These are phyloP conservation scores for Rhinogobius similis DNA, from an alignment of 2,113 vertebrate genomes.

Conservation along the genomic window DNA sequence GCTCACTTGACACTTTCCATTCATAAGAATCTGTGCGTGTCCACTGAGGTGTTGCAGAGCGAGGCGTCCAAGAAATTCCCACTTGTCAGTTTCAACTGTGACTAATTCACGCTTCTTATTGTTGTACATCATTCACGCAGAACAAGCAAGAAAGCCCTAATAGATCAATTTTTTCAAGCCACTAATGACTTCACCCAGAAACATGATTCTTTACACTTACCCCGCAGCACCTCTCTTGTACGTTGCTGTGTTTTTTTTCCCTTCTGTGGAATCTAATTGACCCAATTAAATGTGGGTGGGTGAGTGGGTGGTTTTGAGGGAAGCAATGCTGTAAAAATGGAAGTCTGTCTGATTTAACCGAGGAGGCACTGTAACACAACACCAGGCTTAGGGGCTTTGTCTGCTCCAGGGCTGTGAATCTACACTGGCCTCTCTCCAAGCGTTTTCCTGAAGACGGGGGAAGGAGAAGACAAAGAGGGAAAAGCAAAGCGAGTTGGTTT, in stretches of 20 bases:
- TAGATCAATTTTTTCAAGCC: constrained; percentile 10
- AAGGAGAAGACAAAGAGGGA: constrained; percentile 32
- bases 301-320: constrained; percentile 30
- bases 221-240: constrained; percentile 33
- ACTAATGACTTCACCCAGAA: constrained; percentile 41
- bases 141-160: not conserved
- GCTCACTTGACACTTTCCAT: constrained; percentile 44
- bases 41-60: constrained; percentile 19
- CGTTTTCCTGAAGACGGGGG: constrained; percentile 37
- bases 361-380: constrained; percentile 54
- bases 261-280: constrained; percentile 57
- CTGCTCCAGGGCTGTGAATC: constrained; percentile 43
- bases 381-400: constrained; percentile 55
- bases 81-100: constrained; percentile 25
- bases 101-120: constrained; percentile 15
- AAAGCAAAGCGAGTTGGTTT: constrained; percentile 42
- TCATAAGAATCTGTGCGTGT: constrained; percentile 28
- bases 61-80: constrained; percentile 1
- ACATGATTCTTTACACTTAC: constrained; percentile 31
- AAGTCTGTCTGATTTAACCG: constrained; percentile 44
- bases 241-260: constrained; percentile 35
- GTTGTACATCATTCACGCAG: constrained; percentile 11
- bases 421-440: constrained; percentile 60
- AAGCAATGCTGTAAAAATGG: constrained; percentile 26
- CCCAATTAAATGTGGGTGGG: constrained; percentile 57